These are phyloP conservation scores for Lepeophtheirus nordmannii DNA, from an alignment of 2,888 invertebrate species.

Conservation along the genomic window DNA sequence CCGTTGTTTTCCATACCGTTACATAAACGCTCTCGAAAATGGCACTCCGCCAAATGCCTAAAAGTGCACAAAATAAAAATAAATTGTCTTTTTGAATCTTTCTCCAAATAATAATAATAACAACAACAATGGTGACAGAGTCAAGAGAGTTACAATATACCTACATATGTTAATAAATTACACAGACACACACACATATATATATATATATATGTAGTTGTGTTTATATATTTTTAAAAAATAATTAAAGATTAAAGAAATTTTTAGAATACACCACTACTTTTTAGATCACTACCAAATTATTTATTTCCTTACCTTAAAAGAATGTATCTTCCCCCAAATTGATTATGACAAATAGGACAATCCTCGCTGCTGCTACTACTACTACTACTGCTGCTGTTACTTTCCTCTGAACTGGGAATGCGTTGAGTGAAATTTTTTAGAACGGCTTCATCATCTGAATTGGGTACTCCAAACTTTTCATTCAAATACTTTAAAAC, in stretches of 20 bases:
- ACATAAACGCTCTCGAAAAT: conserved; percentile 22
- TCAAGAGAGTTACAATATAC: too few species aligned
- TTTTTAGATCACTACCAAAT: too few species aligned
- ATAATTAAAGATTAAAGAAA: too few species aligned
- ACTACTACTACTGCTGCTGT: background rate
- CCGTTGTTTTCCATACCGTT: conserved; percentile 10
- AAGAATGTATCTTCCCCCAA: conserved; percentile 19
- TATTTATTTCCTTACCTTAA: background rate
- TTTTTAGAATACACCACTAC: too few species aligned
- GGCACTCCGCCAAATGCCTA: conserved; percentile 23
- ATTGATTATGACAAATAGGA: conserved; percentile 20
- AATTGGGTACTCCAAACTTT: conserved; percentile 8
- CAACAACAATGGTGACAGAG: too few species aligned
- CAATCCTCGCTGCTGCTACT: conserved; percentile 2
- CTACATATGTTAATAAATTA: too few species aligned
- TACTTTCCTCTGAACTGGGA: background rate
- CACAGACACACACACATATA: too few species aligned
- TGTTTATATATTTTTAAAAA: too few species aligned
- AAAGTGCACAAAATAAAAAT: background rate
- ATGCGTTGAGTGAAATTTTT: background rate
- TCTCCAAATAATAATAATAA: too few species aligned
- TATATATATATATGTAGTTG: too few species aligned
- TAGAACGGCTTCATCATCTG: conserved; percentile 17
- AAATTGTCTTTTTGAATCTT: too few species aligned
- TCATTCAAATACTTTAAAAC: conserved; percentile 20